These are phyloP conservation scores for Myodes glareolus DNA, from an alignment of 2,113 vertebrate species.

Conservation along the genomic window DNA sequence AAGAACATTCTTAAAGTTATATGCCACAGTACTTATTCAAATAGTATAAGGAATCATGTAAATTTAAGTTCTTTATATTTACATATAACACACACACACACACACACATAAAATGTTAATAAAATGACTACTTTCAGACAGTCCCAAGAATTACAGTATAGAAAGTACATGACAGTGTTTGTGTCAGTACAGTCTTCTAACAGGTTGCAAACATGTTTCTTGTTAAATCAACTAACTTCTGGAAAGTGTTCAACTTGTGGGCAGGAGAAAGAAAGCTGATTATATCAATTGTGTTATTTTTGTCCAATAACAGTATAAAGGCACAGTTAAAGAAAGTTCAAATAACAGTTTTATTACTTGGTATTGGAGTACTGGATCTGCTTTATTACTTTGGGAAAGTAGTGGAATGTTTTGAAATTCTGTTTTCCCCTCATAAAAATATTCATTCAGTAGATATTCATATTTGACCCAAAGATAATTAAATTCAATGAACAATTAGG, in stretches of 20 bases:
- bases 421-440: background rate
- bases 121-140: slow-evolving; percentile 30
- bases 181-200: background rate
- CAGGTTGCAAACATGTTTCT: background rate
- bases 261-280: background rate
- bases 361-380: background rate
- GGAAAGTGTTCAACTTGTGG: background rate
- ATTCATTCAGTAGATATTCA: background rate
- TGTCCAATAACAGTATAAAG: background rate
- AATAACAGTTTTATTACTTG: background rate
- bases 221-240: slow-evolving; percentile 10
- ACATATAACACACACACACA: too few relatives aligned
- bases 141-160: background rate
- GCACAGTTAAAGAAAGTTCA: background rate
- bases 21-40: background rate
- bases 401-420: background rate
- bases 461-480: background rate
- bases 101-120: background rate
- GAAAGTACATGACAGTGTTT: background rate
- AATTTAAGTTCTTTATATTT: slow-evolving; percentile 7
- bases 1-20: slow-evolving; percentile 19
- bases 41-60: background rate
- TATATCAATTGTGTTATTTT: background rate
- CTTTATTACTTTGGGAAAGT: background rate
- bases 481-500: background rate